Evolutionary conservation across 2,888 invertebrate species (phyloP).

Genomic region (Hyles lineata): DNA sequence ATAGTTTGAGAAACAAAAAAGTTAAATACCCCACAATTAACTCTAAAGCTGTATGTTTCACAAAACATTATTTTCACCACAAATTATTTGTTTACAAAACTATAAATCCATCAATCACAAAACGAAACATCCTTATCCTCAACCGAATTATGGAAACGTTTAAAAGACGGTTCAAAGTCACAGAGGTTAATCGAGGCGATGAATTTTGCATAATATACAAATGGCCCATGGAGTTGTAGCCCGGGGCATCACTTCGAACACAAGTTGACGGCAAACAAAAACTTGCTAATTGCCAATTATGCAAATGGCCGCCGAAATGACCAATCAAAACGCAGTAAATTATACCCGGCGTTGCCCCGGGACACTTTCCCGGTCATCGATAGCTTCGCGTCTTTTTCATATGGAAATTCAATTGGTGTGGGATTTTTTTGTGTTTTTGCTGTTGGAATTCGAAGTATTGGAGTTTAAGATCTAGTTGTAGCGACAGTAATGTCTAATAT

Average conservation of each 20-base stretch:
- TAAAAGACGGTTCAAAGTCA: conserved; percentile 31
- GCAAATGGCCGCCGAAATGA: conserved; percentile 71
- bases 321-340: conserved; percentile 80
- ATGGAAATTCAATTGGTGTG: conserved; percentile 5
- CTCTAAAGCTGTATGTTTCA: too few relatives aligned
- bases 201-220: conserved; percentile 59
- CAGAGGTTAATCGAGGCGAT: conserved; percentile 52
- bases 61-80: too few relatives aligned
- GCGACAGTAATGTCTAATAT: too few relatives aligned
- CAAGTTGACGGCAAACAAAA: conserved; percentile 72
- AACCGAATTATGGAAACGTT: conserved; percentile 37
- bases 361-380: conserved; percentile 50
- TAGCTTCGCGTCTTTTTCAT: conserved; percentile 26
- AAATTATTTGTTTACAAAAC: not conserved
- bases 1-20: too few relatives aligned
- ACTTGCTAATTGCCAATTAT: conserved; percentile 79
- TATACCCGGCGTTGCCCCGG: conserved; percentile 64
- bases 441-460: too few relatives aligned
- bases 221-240: conserved; percentile 53
- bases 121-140: not conserved
- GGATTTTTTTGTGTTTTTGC: not conserved
- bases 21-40: too few relatives aligned
- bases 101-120: conserved; percentile 25
- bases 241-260: conserved; percentile 53
- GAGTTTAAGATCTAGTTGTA: too few relatives aligned